Evolutionary conservation across 2,888 invertebrate genomes (phyloP).

Genomic region (Conistra vaccinii): DNA sequence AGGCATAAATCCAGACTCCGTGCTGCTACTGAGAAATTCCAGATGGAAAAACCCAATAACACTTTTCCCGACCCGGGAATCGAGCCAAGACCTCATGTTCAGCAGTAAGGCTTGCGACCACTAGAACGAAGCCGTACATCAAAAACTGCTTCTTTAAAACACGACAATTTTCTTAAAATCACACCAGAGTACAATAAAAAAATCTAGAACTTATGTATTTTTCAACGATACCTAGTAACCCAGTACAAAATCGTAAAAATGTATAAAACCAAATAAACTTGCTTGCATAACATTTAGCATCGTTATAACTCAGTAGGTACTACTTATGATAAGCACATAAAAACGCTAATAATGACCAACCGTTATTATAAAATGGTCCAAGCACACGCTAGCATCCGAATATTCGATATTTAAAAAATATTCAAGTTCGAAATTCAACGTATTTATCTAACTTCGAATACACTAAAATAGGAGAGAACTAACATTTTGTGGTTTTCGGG

Average conservation of each 20-base stretch:
- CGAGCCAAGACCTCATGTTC: too few species aligned
- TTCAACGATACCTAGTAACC: background rate
- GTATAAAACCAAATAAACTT: background rate
- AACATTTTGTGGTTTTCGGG: constrained; percentile 30
- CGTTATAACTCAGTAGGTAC: constrained; percentile 9
- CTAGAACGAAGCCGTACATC: background rate
- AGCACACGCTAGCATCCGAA: constrained; percentile 44
- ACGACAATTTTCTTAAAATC: too few species aligned
- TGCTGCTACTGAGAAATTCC: too few species aligned
- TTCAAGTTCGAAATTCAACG: constrained; percentile 18
- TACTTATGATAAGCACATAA: constrained; percentile 22
- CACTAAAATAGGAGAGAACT: constrained; percentile 26
- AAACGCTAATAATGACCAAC: constrained; percentile 22
- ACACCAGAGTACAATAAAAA: background rate
- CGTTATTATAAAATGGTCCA: constrained; percentile 20
- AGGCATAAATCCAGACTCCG: too few species aligned
- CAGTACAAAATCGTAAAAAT: background rate
- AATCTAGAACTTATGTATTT: background rate
- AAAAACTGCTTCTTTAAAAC: background rate
- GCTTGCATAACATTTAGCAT: constrained; percentile 13
- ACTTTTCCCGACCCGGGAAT: too few species aligned
- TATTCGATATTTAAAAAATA: constrained; percentile 6
- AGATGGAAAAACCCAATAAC: too few species aligned
- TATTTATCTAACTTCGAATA: constrained; percentile 3
- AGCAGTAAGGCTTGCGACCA: background rate